phyloP scores from a whole-genome alignment of 2,797 vertebrate genomes.

The Anisognathus igniventris region DNA sequence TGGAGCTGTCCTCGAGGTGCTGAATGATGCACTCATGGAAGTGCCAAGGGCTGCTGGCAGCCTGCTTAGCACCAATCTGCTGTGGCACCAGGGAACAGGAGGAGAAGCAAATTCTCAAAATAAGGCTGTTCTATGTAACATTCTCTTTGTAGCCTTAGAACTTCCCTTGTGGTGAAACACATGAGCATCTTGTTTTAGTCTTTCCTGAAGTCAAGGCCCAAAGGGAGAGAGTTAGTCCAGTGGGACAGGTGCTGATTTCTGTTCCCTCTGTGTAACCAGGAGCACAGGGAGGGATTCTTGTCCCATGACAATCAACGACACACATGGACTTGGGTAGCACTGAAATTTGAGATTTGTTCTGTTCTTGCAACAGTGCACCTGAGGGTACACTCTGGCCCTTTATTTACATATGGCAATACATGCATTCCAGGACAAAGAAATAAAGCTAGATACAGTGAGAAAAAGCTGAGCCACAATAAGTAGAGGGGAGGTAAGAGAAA shows the following conservation, averaged over 20 bases:
- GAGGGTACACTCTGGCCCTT: background rate
- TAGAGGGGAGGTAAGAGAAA: background rate
- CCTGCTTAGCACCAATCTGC: background rate
- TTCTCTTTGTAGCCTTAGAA: background rate
- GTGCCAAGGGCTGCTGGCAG: background rate
- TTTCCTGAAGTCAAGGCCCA: background rate
- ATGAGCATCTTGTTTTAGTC: background rate
- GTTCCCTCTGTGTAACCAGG: background rate
- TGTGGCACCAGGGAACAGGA: background rate
- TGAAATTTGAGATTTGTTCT: background rate
- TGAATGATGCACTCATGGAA: background rate
- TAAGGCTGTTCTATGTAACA: background rate
- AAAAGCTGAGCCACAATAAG: background rate
- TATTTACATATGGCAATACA: background rate
- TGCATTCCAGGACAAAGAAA: background rate
- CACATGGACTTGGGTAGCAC: rapidly evolving
- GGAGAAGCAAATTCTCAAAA: background rate
- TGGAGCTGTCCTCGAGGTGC: rapidly evolving
- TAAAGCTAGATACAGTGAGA: background rate
- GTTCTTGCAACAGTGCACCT: background rate
- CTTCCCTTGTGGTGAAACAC: background rate
- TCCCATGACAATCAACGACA: background rate
- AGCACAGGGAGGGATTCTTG: background rate
- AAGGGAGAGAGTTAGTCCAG: background rate
- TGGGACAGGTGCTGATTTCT: background rate